Evolutionary conservation across 2,113 vertebrate genomes (phyloP), one percentile per base, ranked within the genome.

Genomic region (Loxodonta africana): DNA sequence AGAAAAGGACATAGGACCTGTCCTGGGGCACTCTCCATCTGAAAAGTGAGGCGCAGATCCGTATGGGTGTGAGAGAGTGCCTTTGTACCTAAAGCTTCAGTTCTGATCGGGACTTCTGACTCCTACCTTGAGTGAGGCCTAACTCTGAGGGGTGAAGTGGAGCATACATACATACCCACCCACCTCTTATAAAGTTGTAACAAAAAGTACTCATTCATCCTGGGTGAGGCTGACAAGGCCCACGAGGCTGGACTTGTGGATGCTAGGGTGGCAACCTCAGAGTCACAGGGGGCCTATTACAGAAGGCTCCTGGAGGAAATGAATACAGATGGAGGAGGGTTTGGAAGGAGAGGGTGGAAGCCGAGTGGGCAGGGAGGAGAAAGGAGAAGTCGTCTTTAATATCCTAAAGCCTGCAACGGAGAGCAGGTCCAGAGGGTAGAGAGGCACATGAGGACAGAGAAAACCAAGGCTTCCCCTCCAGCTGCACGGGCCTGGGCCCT

Each of bases 381-480:
- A 74, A 91, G 11, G 73, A 60, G 57, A 92, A 84, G 53, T 4
- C 21, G 95, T 60, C 97, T 97, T 91, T 15, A 30, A 1, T 83
- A 53, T 41, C 14, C 2, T 77, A 65, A 60, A 17, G 33, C 46
- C 60, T 90, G 1, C 82, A 95, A 14, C 10, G 97, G 60, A 91
- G 57, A 83, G 23, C 37, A 69, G 69, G 57, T 60, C 44, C 41
- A 3, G 46, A 76, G 48, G 44, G 46, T 57, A 77, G 41, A 96
- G 90, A 88, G 6, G 8, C 33, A 46, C 12, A 4, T 8, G 14
- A 62, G 80, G 67, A 46, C 60, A 53, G 51, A 85, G 82, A 95
- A 92, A 95, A 82, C 77, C 44, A 78, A 95, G 86, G n/a, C 53
- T 94, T 96, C 30, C 46, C 20, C 48, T 92, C 57, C 96, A 96